Conservation (phyloP, 2,888 invertebrate genomes). For the Busseola fusca region DNA sequence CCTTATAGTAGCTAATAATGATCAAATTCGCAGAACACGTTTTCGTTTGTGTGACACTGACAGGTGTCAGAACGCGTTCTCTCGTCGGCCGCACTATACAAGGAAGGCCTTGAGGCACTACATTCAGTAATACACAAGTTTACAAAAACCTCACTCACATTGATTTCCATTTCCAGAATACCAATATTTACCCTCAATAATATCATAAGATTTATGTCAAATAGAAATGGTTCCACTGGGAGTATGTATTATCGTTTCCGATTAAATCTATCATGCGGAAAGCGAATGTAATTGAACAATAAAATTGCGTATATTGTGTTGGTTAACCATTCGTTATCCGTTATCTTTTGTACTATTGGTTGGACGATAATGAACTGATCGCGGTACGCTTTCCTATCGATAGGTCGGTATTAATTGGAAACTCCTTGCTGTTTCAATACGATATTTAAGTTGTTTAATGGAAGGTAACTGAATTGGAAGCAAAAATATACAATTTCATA, state of each 20-base stretch:
- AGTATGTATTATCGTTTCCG: slow-evolving; percentile 38
- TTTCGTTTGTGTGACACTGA: not conserved
- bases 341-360: slow-evolving; percentile 42
- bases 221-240: slow-evolving; percentile 42
- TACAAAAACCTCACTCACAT: not conserved
- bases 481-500: too few relatives aligned
- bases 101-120: not conserved
- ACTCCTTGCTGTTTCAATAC: not conserved
- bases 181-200: slow-evolving; percentile 37
- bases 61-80: not conserved
- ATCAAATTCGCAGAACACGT: not conserved
- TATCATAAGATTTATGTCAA: slow-evolving; percentile 51
- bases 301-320: slow-evolving; percentile 46
- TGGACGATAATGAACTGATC: slow-evolving; percentile 27
- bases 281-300: slow-evolving; percentile 52
- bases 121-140: not conserved
- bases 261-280: slow-evolving; percentile 49
- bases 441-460: not conserved
- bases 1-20: not conserved
- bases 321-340: slow-evolving; percentile 45
- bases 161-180: slow-evolving; percentile 16
- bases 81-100: not conserved
- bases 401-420: slow-evolving; percentile 2
- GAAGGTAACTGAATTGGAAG: not conserved
- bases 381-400: too few relatives aligned